These are phyloP conservation scores for Enteromius treurensis DNA, from an alignment of 2,797 vertebrate genomes.

Conservation along the genomic window DNA sequence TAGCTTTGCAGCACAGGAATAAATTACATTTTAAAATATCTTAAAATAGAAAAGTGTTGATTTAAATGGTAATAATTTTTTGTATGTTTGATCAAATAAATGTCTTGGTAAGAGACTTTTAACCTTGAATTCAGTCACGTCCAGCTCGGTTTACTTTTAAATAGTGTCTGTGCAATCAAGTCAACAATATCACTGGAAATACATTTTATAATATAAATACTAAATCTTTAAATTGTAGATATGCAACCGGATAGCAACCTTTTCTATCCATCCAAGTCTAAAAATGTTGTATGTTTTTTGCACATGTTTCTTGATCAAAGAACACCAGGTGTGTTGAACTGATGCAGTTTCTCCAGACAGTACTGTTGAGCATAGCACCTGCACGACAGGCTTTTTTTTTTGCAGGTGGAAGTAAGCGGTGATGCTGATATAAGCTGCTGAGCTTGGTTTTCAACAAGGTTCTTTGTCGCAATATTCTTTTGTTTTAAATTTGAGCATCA, in stretches of 20 bases:
- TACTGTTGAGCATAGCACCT: constrained; percentile 1
- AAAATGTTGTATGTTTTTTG: not conserved
- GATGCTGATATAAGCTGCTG: constrained; percentile 32
- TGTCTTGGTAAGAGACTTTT: not conserved
- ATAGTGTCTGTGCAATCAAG: too few relatives aligned
- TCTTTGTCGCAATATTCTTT: constrained; percentile 11
- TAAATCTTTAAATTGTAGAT: not conserved
- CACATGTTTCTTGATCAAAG: not conserved
- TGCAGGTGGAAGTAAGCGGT: not conserved
- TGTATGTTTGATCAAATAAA: not conserved
- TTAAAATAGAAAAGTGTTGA: not conserved
- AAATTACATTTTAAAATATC: not conserved
- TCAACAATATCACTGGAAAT: too few relatives aligned
- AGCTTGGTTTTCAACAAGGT: constrained; percentile 15
- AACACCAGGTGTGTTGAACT: not conserved
- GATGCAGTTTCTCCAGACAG: constrained; percentile 1
- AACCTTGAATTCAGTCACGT: not conserved
- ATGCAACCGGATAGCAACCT: too few relatives aligned
- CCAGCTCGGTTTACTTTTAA: too few relatives aligned
- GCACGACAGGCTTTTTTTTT: not conserved
- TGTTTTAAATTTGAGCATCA: constrained; percentile 9
- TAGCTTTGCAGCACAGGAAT: not conserved
- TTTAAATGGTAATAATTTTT: not conserved
- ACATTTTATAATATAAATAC: not conserved
- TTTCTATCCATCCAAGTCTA: not conserved